Evolutionary conservation across 2,797 vertebrate species (phyloP).

Genomic region (Sparidentex hasta): DNA sequence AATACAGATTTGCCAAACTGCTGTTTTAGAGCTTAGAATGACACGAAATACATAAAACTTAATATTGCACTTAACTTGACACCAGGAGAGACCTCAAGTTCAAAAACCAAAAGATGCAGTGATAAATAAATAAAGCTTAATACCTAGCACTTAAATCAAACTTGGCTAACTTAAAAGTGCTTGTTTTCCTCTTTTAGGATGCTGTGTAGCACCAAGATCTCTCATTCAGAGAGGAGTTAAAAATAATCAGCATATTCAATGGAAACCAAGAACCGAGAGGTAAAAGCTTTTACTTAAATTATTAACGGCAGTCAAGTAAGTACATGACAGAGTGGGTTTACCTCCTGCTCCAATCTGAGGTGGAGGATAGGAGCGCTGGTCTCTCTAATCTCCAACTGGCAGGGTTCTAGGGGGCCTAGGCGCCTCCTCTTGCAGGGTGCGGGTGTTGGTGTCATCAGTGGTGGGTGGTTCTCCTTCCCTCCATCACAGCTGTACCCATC

Average conservation of each 20-base stretch:
- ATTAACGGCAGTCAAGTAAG: conserved; percentile 51
- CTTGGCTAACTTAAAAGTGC: not conserved
- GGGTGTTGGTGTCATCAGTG: conserved; percentile 56
- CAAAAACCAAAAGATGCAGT: not conserved
- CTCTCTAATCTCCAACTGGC: conserved; percentile 78
- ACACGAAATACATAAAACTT: conserved; percentile 3
- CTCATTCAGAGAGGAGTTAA: conserved; percentile 36
- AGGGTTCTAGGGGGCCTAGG: conserved; percentile 53
- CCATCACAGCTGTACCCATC: conserved; percentile 54
- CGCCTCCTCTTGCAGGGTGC: conserved; percentile 78
- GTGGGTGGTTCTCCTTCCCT: conserved; percentile 80
- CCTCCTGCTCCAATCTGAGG: conserved; percentile 63
- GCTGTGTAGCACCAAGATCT: not conserved
- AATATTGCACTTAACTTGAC: conserved; percentile 2
- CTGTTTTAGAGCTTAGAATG: not conserved
- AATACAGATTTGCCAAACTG: not conserved
- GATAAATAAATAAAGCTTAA: conserved; percentile 42
- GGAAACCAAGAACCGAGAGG: conserved; percentile 32
- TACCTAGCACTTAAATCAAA: conserved; percentile 16
- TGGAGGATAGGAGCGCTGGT: conserved; percentile 45
- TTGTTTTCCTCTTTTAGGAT: conserved; percentile 23
- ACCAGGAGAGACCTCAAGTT: not conserved
- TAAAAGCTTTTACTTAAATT: conserved; percentile 64
- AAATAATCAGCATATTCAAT: conserved; percentile 45
- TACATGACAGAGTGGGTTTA: conserved; percentile 51